Evolutionary conservation across 92 coral and sea anemone genomes (phyloP), one percentile per base, ranked within the genome.

Genomic region (Palythoa caribaeorum): DNA sequence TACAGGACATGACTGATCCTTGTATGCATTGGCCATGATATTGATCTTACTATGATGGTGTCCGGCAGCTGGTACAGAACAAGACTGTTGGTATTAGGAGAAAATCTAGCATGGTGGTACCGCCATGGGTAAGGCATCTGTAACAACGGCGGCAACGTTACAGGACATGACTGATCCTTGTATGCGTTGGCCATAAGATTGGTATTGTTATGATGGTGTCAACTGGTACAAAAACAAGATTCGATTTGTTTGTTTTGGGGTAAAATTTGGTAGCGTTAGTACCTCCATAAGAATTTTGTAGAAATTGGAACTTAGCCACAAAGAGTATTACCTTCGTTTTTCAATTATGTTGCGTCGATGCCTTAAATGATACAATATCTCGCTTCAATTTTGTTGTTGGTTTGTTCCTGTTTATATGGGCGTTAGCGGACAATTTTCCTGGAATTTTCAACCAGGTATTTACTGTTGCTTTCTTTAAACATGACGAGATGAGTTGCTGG

Each of bases 141-240:
- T 47, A 40, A 19, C 60, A 19, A 7, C 84, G 21, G 14, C 80
- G 17, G 60, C 74, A n/a, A 38, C 73, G 7, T 2, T 80, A 36
- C 63, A 81, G 44, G 86, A 66, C 48, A 44, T 81, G 86, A 65
- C 74, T 14, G 86, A 81, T 21, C 39, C 75, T 5, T 40, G 59
- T 13, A 66, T 81, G 86, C 62, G 86, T 40, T 81, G 75, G 76
- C 86, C 86, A 4, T 81, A 39, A 66, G 10, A 36, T 79, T 20
- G 28, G 28, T 28, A 28, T 28, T 28, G 28, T 28, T 28, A 28
- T 28, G 21, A 28, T 28, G 28, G 28, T 0, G 28, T 28, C 28
- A 28, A 28, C 28, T 3, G 16, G 14, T 2, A 7, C 9, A 16
- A 5, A 76, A 1, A 28, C 5, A 20, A n/a, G 16, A 35, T 28